phyloP scores from a whole-genome alignment of 2,888 invertebrate species.

The Cacoxenus indagator region DNA sequence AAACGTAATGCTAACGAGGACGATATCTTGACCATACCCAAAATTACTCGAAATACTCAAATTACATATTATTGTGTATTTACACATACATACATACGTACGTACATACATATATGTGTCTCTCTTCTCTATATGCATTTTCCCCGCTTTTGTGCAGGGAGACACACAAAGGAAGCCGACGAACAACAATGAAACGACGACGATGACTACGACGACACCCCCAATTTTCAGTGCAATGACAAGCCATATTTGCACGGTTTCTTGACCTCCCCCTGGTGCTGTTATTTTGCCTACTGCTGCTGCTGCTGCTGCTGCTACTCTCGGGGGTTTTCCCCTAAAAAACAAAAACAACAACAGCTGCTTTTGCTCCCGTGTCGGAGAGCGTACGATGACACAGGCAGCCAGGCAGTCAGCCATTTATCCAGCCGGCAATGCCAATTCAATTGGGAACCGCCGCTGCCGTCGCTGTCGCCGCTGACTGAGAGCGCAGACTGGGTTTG shows the following conservation, averaged over 20 bases:
- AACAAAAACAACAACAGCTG: slow-evolving; percentile 5
- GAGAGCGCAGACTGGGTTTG: slow-evolving; percentile 70
- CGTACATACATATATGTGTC: slow-evolving; percentile 2
- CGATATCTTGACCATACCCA: slow-evolving; percentile 68
- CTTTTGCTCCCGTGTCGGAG: slow-evolving; percentile 18
- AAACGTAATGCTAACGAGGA: slow-evolving; percentile 32
- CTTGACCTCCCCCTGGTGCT: slow-evolving; percentile 57
- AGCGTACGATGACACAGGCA: neutral
- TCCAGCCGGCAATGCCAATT: slow-evolving; percentile 42
- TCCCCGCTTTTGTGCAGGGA: slow-evolving; percentile 9
- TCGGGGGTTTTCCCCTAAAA: too few relatives aligned
- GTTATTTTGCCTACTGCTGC: neutral
- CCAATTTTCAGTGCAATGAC: slow-evolving; percentile 7
- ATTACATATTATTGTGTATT: neutral
- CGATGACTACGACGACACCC: neutral
- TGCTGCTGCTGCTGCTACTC: neutral
- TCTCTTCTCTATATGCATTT: slow-evolving; percentile 14
- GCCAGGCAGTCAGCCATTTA: slow-evolving; percentile 25
- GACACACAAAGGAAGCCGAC: slow-evolving; percentile 3
- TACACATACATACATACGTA: slow-evolving; percentile 22
- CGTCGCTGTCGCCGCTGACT: too few relatives aligned
- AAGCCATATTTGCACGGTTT: slow-evolving; percentile 50
- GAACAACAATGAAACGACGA: slow-evolving; percentile 5
- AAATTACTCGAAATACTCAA: slow-evolving; percentile 44
- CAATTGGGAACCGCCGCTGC: slow-evolving; percentile 37